phyloP scores from a whole-genome alignment of 1,140 invertebrate genomes.

The Leptopilina boulardi region DNA sequence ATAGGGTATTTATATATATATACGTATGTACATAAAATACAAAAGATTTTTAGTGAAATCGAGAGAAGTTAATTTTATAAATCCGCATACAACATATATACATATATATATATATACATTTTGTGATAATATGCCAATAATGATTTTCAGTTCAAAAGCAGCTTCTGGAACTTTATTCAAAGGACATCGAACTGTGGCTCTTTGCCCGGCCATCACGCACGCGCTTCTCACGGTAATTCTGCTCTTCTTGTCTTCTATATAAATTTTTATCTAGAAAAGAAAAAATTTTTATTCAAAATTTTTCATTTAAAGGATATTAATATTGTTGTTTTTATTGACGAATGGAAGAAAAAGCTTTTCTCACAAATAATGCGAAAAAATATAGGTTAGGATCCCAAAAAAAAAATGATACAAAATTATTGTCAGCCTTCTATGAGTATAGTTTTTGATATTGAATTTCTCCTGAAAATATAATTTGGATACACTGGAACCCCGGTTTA shows the following conservation, averaged over 20 bases:
- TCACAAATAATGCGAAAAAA: no score
- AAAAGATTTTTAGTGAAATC: not conserved
- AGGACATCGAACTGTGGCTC: constrained; percentile 28
- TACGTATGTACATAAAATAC: no score
- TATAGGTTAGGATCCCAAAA: no score
- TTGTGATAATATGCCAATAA: constrained; percentile 8
- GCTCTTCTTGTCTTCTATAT: not conserved
- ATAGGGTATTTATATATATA: no score
- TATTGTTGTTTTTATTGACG: no score
- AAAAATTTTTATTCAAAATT: not conserved
- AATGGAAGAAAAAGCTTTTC: no score
- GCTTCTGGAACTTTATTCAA: constrained; percentile 15
- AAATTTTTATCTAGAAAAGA: not conserved
- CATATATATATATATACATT: no score
- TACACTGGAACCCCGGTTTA: no score
- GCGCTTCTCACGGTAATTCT: not conserved
- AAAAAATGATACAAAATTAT: no score
- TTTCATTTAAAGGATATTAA: not conserved
- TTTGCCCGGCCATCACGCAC: constrained; percentile 32
- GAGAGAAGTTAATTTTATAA: not conserved
- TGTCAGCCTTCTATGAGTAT: no score
- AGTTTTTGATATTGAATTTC: no score
- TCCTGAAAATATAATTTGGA: no score
- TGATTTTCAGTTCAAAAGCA: constrained; percentile 12
- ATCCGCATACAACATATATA: not conserved